phyloP scores from a whole-genome alignment of 2,113 vertebrate species.

The Prolemur simus region DNA sequence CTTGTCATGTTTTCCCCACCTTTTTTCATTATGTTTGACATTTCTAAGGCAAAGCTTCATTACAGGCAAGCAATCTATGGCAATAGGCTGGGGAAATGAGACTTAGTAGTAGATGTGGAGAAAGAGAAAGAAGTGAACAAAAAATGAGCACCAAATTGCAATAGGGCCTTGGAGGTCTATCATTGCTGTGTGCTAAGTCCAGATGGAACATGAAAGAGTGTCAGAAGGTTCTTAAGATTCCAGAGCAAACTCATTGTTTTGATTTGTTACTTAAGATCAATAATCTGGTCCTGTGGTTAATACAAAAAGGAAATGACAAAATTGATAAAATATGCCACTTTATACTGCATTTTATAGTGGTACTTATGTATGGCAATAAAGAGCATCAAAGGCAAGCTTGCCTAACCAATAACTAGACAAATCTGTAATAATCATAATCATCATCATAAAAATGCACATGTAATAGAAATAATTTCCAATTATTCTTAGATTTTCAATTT shows the following conservation, averaged over 20 bases:
- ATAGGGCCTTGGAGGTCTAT: slow-evolving; percentile 19
- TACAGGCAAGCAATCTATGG: slow-evolving; percentile 27
- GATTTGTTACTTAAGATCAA: not conserved
- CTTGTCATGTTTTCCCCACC: not conserved
- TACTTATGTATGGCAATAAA: not conserved
- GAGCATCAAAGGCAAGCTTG: not conserved
- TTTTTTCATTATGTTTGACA: slow-evolving; percentile 70
- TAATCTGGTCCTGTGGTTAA: not conserved
- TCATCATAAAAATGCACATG: not conserved
- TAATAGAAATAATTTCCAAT: not conserved
- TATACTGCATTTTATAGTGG: not conserved
- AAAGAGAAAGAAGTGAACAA: slow-evolving; percentile 11
- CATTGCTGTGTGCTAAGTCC: not conserved
- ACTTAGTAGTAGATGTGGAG: slow-evolving; percentile 46
- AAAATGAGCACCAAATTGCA: slow-evolving; percentile 56
- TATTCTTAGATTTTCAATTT: not conserved
- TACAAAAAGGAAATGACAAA: not conserved
- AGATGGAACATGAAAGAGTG: not conserved
- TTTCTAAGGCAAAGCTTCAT: slow-evolving; percentile 70
- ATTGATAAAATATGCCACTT: not conserved
- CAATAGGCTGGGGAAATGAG: slow-evolving; percentile 57
- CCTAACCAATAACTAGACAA: not conserved
- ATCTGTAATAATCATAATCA: too few species aligned
- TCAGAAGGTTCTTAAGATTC: not conserved
- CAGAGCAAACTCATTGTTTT: slow-evolving; percentile 14